Evolutionary conservation across 2,888 invertebrate genomes (phyloP).

Genomic region (Nectonema munidae): DNA sequence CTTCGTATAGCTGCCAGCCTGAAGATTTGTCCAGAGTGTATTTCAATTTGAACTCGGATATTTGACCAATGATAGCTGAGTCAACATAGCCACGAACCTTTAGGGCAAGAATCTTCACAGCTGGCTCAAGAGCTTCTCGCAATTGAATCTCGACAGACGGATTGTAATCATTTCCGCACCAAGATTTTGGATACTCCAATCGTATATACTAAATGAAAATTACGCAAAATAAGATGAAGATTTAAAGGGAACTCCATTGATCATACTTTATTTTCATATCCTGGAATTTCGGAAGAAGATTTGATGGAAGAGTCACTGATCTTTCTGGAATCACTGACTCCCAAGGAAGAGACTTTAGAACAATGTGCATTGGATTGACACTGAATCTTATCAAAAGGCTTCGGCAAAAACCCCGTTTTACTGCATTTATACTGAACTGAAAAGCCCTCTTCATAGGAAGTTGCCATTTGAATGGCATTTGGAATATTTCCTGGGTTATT

Average conservation of each 20-base stretch:
- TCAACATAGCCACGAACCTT: slow-evolving; percentile 6
- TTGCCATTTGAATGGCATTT: slow-evolving; percentile 50
- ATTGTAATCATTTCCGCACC: slow-evolving; percentile 9
- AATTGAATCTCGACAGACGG: not conserved
- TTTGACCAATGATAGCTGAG: slow-evolving; percentile 2
- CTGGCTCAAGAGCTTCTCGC: not conserved
- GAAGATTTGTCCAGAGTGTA: too few species aligned
- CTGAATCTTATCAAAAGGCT: slow-evolving; percentile 49
- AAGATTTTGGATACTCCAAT: slow-evolving; percentile 7
- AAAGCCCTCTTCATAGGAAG: slow-evolving; percentile 35
- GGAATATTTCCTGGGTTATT: slow-evolving; percentile 72
- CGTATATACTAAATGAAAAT: not conserved
- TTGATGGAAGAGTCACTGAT: slow-evolving; percentile 1
- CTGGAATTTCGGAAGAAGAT: slow-evolving; percentile 1
- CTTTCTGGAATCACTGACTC: slow-evolving; percentile 1
- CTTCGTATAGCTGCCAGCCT: too few species aligned
- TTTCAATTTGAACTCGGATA: slow-evolving; percentile 1
- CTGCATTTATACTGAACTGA: slow-evolving; percentile 61
- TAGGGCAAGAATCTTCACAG: not conserved
- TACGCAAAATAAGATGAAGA: not conserved
- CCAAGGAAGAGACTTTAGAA: slow-evolving; percentile 9
- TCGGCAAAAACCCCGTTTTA: slow-evolving; percentile 59
- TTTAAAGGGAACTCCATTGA: too few species aligned
- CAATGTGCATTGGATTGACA: slow-evolving; percentile 32
- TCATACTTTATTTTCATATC: not conserved